Evolutionary conservation across 2,797 vertebrate genomes (phyloP).

Genomic region (Myripristis murdjan): DNA sequence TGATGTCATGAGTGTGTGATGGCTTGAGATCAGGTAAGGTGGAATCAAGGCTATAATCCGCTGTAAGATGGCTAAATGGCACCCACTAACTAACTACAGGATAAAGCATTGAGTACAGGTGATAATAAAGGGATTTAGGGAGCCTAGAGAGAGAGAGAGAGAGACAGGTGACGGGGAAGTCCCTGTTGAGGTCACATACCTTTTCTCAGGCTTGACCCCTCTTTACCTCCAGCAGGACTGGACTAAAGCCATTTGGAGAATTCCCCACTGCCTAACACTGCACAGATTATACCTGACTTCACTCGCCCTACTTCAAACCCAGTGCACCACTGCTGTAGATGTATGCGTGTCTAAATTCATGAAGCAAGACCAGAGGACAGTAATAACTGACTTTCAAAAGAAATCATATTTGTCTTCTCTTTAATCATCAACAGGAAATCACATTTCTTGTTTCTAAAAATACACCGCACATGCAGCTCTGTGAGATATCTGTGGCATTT

Average conservation of each 20-base stretch:
- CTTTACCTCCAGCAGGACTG: not conserved
- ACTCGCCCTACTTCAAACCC: not conserved
- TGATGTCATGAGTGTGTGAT: conserved; percentile 61
- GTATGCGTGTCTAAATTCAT: not conserved
- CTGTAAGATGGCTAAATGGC: conserved; percentile 57
- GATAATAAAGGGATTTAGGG: conserved; percentile 47
- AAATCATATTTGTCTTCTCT: conserved; percentile 12
- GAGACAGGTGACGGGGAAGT: conserved; percentile 56
- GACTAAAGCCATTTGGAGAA: conserved; percentile 25
- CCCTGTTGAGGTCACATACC: conserved; percentile 53
- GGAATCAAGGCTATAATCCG: conserved; percentile 56
- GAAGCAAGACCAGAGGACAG: not conserved
- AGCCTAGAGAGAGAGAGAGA: conserved; percentile 15
- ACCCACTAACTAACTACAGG: conserved; percentile 31
- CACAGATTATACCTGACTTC: not conserved
- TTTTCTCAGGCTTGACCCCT: conserved; percentile 36
- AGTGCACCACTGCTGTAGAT: not conserved
- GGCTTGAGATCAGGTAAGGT: conserved; percentile 57
- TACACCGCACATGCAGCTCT: conserved; percentile 3
- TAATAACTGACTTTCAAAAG: not conserved
- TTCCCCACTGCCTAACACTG: not conserved
- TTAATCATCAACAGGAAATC: conserved; percentile 15
- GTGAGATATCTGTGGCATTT: conserved; percentile 49
- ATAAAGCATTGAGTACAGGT: conserved; percentile 40
- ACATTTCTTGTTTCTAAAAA: conserved; percentile 3